A percentile compares a stretch with the other conserved stretches of the same genome.
phyloP scores from a whole-genome alignment of 2,888 invertebrate genomes.

The Tillus elongatus region DNA sequence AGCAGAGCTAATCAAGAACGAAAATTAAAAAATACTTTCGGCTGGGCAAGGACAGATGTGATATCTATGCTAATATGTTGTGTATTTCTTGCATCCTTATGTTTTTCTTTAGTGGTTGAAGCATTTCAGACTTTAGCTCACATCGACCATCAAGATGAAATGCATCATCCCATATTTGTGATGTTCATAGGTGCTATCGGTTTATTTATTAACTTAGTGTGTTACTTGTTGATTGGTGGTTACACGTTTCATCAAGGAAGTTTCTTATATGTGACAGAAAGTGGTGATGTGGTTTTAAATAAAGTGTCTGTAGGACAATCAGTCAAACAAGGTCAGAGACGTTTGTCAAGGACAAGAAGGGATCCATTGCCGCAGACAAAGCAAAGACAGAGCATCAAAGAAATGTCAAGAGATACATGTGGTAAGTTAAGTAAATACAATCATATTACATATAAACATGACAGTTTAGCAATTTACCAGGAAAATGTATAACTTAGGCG shows the following conservation, averaged over 20 bases:
- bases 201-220: slow-evolving; percentile 64
- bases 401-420: slow-evolving; percentile 53
- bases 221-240: slow-evolving; percentile 75
- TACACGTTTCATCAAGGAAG: slow-evolving; percentile 65
- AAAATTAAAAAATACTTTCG: slow-evolving; percentile 76
- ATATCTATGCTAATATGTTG: slow-evolving; percentile 72
- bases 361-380: slow-evolving; percentile 30
- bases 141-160: slow-evolving; percentile 60
- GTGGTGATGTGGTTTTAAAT: slow-evolving; percentile 54
- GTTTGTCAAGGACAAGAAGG: slow-evolving; percentile 42
- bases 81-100: slow-evolving; percentile 73
- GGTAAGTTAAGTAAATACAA: too few species aligned
- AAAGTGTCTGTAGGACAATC: slow-evolving; percentile 42
- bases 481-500: too few species aligned
- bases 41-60: slow-evolving; percentile 88
- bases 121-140: slow-evolving; percentile 73
- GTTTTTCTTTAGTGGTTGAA: slow-evolving; percentile 73
- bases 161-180: slow-evolving; percentile 66
- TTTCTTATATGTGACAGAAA: slow-evolving; percentile 55
- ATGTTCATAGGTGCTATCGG: slow-evolving; percentile 63
- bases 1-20: slow-evolving; percentile 39
- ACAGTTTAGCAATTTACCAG: too few species aligned
- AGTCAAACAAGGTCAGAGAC: slow-evolving; percentile 40
- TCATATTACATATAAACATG: slow-evolving; percentile 4
- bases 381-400: slow-evolving; percentile 50